Evolutionary conservation across 2,888 invertebrate species (phyloP), one percentile per base, ranked within the genome.

Genomic region (Amphipyra tragopoginis): DNA sequence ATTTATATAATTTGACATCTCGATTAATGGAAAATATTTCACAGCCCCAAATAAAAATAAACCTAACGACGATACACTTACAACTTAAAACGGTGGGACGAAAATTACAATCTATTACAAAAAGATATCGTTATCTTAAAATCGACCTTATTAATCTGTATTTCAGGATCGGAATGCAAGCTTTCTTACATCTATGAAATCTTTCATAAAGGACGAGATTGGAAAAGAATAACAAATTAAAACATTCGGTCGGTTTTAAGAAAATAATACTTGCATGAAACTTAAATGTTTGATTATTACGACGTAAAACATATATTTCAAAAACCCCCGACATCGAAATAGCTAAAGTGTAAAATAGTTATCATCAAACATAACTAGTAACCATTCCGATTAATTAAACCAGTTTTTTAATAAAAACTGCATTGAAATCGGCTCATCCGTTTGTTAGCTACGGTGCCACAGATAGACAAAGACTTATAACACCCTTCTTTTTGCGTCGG

Each of bases 21-120:
- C 58, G 66, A 68, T 68, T 58, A 64, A 73, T 67, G 72, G 75
- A 84, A 77, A 82, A 54, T 48, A 78, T 75, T 71, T 84, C 84
- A 84, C 83, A 84, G 83, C 82, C 84, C 69, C 72, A 75, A 81
- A 79, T 72, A 77, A 80, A 79, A 75, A 65, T 66, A 58, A 74
- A 69, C 53, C 56, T 77, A 78, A 58, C 34, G 43, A 66, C 39
- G 75, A 51, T 26, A 36, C 8, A 55, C 43, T 48, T 45, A 62
- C 44, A 49, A 60, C 9, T 59, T 44, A 54, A 40, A 63, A 58
- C 34, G 21, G 44, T 70, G 65, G 60, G 57, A 72, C 43, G 13
- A 58, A 62, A 39, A 34, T 42, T 38, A 65, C 15, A n/a, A 48
- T 47, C 13, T 21, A 43, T 38, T 10, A 43, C 5, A 42, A 39